A percentile compares a stretch with the other conserved stretches of the same genome.
Evolutionary conservation across 2,888 invertebrate genomes (phyloP).

Genomic region (Selenia dentaria): DNA sequence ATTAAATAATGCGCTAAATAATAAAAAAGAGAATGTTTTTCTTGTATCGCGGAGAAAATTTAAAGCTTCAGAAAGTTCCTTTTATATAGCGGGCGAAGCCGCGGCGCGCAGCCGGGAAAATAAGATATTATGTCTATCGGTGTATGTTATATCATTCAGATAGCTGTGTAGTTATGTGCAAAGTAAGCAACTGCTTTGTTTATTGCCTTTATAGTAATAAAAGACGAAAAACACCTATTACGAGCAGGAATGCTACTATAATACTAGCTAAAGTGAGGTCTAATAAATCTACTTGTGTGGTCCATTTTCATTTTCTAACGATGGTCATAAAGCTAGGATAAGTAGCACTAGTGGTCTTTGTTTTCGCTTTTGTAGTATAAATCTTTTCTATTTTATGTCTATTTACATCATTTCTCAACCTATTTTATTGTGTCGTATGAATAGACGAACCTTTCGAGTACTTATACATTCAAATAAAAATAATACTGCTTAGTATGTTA

Average conservation of each 20-base stretch:
- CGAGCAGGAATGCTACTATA: slow-evolving; percentile 1
- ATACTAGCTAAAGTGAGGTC: background rate
- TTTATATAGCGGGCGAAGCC: no score
- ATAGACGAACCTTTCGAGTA: no score
- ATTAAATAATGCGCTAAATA: no score
- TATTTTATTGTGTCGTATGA: no score
- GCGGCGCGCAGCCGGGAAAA: no score
- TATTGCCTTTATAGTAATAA: slow-evolving; percentile 17
- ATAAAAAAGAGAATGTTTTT: no score
- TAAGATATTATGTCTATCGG: slow-evolving; percentile 8
- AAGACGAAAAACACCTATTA: slow-evolving; percentile 5
- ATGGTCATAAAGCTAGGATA: slow-evolving; percentile 4
- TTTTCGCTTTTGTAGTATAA: slow-evolving; percentile 2
- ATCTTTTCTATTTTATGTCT: slow-evolving; percentile 1
- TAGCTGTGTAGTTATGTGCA: slow-evolving; percentile 7
- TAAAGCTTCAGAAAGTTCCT: no score
- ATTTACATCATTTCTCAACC: no score
- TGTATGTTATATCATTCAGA: slow-evolving; percentile 1
- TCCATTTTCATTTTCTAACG: slow-evolving; percentile 2
- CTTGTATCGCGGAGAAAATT: no score
- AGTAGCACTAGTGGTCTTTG: slow-evolving; percentile 3
- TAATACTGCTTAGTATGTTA: no score
- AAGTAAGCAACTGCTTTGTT: slow-evolving; percentile 17
- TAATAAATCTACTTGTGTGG: slow-evolving; percentile 12
- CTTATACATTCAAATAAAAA: no score